Percentiles rank a stretch among this genome's conserved stretches.
Evolutionary conservation across 2,888 invertebrate genomes (phyloP).

Genomic region (Nowickia ferox): DNA sequence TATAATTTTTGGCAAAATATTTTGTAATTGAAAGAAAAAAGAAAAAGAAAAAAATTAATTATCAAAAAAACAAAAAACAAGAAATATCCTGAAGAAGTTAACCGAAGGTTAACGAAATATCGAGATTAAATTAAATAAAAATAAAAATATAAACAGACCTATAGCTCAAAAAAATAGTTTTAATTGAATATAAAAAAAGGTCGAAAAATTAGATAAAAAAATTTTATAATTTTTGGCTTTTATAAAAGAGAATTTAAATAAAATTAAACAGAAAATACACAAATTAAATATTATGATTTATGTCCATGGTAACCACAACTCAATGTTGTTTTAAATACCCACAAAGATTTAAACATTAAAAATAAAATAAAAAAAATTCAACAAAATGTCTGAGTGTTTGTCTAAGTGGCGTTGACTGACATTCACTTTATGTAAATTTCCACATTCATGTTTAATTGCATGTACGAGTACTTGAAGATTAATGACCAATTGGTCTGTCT

Average conservation of each 20-base stretch:
- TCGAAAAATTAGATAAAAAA: too few species aligned
- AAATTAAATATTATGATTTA: constrained; percentile 53
- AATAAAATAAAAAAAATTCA: background rate
- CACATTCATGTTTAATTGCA: background rate
- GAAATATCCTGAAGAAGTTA: too few species aligned
- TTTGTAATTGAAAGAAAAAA: too few species aligned
- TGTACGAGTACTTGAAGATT: background rate
- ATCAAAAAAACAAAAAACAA: too few species aligned
- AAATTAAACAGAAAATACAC: constrained; percentile 46
- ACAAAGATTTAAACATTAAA: constrained; percentile 1
- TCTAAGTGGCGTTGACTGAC: constrained; percentile 6
- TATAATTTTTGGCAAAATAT: too few species aligned
- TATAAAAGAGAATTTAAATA: constrained; percentile 20
- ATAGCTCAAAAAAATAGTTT: too few species aligned
- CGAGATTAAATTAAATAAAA: too few species aligned
- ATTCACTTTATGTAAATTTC: background rate
- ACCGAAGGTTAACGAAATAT: too few species aligned
- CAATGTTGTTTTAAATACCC: constrained; percentile 4
- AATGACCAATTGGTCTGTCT: constrained; percentile 32
- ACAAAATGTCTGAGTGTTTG: constrained; percentile 36
- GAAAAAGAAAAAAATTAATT: too few species aligned
- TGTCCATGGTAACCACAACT: constrained; percentile 42
- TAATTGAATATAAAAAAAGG: too few species aligned
- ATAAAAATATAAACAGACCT: too few species aligned
- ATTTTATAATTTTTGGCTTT: constrained; percentile 53